A percentile compares a stretch with the other conserved stretches of the same genome.
phyloP scores from a whole-genome alignment of 2,888 invertebrate genomes.

The Leptinotarsa haldemani region DNA sequence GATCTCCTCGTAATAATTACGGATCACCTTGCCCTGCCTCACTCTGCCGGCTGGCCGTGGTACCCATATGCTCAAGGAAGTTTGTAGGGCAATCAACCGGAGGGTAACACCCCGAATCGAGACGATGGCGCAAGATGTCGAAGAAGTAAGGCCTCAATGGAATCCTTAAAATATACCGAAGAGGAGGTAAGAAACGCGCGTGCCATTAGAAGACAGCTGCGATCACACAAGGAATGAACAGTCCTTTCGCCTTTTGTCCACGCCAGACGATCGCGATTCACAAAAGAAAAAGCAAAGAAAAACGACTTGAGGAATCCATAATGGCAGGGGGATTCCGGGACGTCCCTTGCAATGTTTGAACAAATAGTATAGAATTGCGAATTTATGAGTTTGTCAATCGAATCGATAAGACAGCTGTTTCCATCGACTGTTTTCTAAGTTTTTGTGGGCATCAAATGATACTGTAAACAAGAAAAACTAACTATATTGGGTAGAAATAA shows the following conservation, averaged over 20 bases:
- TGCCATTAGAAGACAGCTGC: conserved; percentile 52
- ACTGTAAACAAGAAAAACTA: too few species aligned
- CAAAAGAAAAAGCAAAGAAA: conserved; percentile 43
- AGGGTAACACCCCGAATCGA: conserved; percentile 49
- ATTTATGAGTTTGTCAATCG: conserved; percentile 37
- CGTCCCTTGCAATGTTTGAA: conserved; percentile 21
- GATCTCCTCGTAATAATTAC: not conserved
- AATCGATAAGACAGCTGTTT: conserved; percentile 33
- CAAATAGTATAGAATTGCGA: conserved; percentile 36
- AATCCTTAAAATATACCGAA: conserved; percentile 44
- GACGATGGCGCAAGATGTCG: conserved; percentile 45
- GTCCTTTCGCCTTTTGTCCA: conserved; percentile 46
- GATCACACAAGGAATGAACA: conserved; percentile 30
- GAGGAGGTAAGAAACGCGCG: conserved; percentile 46
- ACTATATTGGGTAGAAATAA: too few species aligned
- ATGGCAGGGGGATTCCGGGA: conserved; percentile 44
- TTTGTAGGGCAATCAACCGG: conserved; percentile 39
- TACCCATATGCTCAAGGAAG: conserved; percentile 38
- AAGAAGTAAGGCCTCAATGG: conserved; percentile 46
- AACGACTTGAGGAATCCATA: conserved; percentile 39
- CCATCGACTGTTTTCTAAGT: not conserved
- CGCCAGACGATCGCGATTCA: conserved; percentile 49
- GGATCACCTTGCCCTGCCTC: conserved; percentile 7
- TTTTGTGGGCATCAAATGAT: too few species aligned
- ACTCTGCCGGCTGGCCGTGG: not conserved